Base-by-base conservation (phyloP, 2,888 invertebrate species). In the Lithophane socia region DNA sequence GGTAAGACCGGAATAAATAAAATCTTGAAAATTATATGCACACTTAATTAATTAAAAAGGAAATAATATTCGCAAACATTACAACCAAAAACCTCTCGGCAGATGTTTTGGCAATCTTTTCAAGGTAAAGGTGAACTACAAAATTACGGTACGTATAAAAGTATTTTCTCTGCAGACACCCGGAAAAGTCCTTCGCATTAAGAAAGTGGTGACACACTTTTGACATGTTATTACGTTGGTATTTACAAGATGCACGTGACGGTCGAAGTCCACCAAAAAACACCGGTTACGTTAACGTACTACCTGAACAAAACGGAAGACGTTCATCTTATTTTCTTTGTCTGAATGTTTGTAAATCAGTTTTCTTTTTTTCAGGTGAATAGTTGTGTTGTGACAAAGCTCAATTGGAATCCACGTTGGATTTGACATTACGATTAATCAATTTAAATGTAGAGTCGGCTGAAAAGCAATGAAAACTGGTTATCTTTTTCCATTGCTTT, bases 181-280 rank as follows among this genome's bases (percentile, higher is more conserved):
- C 65, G 79, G 82, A 78, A 84, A 78, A 68, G 37, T 71, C 73
- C 65, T 68, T 73, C 10, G 24, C 21, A 67, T 52, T 56, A 70
- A 56, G 70, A 84, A 73, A 81, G 74, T 73, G 29, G 9, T 80
- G 73, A 47, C 85, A 77, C 16, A 84, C 47, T 84, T 83, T 72
- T 79, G 4, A 66, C 52, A 44, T 56, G n/a, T 44, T 4, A 69
- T 65, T 58, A 64, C 67, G 58, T 44, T 67, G 3, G 3, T 66
- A 63, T 76, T 24, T 61, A 81, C 49, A 75, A 67, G 49, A 67
- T 21, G 60, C 66, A 63, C 54, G 42, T 74, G 79, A 66, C 10
- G 12, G 8, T 37, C 54, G 21, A 78, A 60, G 12, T 54, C 37
- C 13, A 42, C 42, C 29, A 29, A 21, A 42, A 3, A 56, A 63